Evolutionary conservation across 1,140 invertebrate species (phyloP), one percentile per base, ranked within the genome.

Genomic region (Oncopeltus fasciatus): DNA sequence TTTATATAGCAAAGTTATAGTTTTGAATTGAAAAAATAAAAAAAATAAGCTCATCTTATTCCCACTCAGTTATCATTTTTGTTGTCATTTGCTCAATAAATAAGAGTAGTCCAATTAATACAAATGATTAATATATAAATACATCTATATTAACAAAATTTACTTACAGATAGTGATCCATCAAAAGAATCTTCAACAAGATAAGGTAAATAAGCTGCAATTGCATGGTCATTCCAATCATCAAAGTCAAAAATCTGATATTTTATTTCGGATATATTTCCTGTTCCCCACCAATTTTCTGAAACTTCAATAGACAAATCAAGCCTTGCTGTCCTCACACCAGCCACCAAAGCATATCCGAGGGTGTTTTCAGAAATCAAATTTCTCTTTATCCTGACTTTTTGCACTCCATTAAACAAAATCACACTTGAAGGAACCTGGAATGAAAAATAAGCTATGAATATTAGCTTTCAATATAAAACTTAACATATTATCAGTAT

Each of bases 171-270:
- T n/a, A 88, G 76, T 62, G 85, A 87, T 0, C 83, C 80, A 64
- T 87, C 83, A 67, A 90, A 82, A 53, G 79, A 77, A 68, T 90
- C 81, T 70, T 84, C 83, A 43, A 84, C 78, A 43, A 97, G 78
- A 73, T 85, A 99, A 0, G 95, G 95, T 62, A 83, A 80, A 73
- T 88, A 99, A 20, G 85, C 79, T 0, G 93, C 94, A 38, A 95
- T 82, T 0, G 94, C 93, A 73, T 94, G 95, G 74, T 93, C 92
- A 72, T 99, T 99, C 96, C 96, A 98, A 71, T 98, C 95, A 73
- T 99, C 94, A 77, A 99, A 98, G 76, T 99, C 97, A 73, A 99
- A 99, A 67, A 99, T 96, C 70, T 85, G 81, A 53, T 83, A 78
- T 65, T 83, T 78, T 28, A 99, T 98, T 31, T 78, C 74, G 5